Conservation (phyloP, 2,113 vertebrate species). For the Sebastes schlegelii region DNA sequence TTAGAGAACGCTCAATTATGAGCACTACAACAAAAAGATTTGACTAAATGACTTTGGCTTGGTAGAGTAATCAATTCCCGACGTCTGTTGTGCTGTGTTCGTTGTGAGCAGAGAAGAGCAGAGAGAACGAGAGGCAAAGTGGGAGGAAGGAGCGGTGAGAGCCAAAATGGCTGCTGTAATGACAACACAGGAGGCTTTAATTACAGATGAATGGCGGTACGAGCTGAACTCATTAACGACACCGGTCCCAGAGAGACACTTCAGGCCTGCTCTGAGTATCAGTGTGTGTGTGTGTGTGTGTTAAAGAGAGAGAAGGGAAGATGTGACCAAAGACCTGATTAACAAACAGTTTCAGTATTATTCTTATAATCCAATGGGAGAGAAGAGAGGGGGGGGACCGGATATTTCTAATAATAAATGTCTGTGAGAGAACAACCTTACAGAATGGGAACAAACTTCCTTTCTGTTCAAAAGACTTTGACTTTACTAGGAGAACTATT, state of each 20-base stretch:
- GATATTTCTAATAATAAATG: background rate
- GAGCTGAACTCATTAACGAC: constrained; percentile 62
- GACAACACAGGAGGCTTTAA: constrained; percentile 58
- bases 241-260: constrained; percentile 43
- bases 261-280: constrained; percentile 5
- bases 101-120: background rate
- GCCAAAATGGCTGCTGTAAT: constrained; percentile 45
- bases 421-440: background rate
- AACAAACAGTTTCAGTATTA: background rate
- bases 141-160: background rate
- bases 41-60: too few species aligned
- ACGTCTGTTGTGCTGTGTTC: background rate
- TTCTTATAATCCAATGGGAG: background rate
- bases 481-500: background rate
- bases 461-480: background rate
- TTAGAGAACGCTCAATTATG: background rate
- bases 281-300: background rate
- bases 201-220: constrained; percentile 62
- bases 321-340: background rate
- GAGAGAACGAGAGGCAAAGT: background rate
- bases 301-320: background rate
- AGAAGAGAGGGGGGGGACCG: background rate
- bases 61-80: too few species aligned
- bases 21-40: background rate
- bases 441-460: background rate